Base-by-base conservation (phyloP, 2,888 invertebrate species). In the Euspilapteryx auroguttella region DNA sequence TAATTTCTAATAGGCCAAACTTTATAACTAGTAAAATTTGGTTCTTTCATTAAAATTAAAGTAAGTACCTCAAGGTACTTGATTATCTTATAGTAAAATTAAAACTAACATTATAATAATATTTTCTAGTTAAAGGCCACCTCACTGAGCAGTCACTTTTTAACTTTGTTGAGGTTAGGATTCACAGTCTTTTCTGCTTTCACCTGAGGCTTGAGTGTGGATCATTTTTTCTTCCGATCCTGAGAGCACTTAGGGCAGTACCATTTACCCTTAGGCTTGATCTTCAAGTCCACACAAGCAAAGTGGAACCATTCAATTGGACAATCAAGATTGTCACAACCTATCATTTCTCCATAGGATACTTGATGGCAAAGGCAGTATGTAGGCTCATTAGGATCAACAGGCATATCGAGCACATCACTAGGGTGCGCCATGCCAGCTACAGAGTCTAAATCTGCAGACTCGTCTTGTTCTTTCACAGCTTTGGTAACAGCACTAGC, bases 281-380 rank as follows among this genome's bases (percentile, higher is more conserved):
- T 89, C 29, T 88, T 89, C 27, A 95, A 80, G 29, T 88, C 89
- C 26, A 95, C 94, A 65, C 95, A 95, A 6, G 91, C 90, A 62
- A 95, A 95, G 65, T 95, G 95, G 73, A 94, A 95, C 95, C 95
- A 95, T 61, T 95, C 94, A 35, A 94, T 93, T 4, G 89, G 87
- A 33, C 89, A 78, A 42, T 90, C 90, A 27, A 86, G 86, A 64
- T 95, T 95, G 66, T 96, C 95, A 79, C 95, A 96, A 37, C 91
- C 93, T 51, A 96, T 94, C 95, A 96, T 96, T 77, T 95, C 93
- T 31, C 95, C 95, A 46, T 94, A 95, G 3, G 94, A 94, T 27
- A 91, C 90, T 81, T 98, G 97, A 63, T 97, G 95, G 52, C 98
- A 99, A 21, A 96, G 77, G 58, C 97, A 99, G 57, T 99, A 99